A percentile compares a stretch with the other conserved stretches of the same genome.
Conservation (phyloP, 2,888 invertebrate species). For the Dynastes hyllus region DNA sequence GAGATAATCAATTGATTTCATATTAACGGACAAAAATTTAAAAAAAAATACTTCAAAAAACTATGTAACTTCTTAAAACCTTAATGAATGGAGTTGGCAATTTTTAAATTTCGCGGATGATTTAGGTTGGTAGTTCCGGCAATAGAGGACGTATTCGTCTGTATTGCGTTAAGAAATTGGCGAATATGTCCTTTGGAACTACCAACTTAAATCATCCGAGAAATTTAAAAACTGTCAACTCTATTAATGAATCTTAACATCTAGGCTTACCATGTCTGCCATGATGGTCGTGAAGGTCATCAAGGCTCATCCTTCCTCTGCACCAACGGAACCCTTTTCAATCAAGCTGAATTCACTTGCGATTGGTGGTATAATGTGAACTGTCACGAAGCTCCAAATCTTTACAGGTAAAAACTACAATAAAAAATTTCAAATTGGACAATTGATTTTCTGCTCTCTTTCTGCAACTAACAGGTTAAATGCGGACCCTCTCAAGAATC, state of each 20-base stretch:
- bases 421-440: constrained; percentile 54
- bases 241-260: neutral
- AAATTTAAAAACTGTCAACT: constrained; percentile 11
- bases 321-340: constrained; percentile 90
- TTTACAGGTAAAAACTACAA: constrained; percentile 77
- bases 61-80: too few species aligned
- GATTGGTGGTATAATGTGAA: constrained; percentile 96
- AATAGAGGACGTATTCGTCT: too few species aligned
- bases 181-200: too few species aligned
- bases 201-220: too few species aligned
- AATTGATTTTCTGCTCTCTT: too few species aligned
- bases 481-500: constrained; percentile 86
- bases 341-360: constrained; percentile 89
- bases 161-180: too few species aligned
- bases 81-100: too few species aligned
- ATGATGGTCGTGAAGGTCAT: constrained; percentile 89
- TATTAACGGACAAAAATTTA: too few species aligned
- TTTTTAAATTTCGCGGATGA: too few species aligned
- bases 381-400: constrained; percentile 82
- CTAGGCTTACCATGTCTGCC: constrained; percentile 90
- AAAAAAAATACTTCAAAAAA: too few species aligned
- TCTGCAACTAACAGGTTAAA: constrained; percentile 75
- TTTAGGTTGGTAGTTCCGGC: too few species aligned
- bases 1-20: too few species aligned
- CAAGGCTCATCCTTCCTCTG: constrained; percentile 90